phyloP scores from a whole-genome alignment of 2,113 vertebrate genomes.

The Paracanthobrama guichenoti region DNA sequence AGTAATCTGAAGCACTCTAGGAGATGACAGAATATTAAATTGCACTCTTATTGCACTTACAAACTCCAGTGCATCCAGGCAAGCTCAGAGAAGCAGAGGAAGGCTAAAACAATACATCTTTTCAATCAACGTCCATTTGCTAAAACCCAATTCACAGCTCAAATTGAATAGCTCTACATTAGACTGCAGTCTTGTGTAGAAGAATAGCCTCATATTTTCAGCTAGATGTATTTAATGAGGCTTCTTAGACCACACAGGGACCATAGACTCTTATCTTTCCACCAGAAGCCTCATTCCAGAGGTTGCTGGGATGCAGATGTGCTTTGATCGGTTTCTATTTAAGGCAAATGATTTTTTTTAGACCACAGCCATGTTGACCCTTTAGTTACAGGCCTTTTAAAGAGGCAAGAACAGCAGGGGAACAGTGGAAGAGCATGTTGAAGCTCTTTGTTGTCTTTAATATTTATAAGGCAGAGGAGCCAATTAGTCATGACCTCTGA shows the following conservation, averaged over 20 bases:
- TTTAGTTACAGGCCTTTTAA: slow-evolving; percentile 33
- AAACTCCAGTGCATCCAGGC: not conserved
- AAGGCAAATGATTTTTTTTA: not conserved
- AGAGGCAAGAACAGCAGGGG: not conserved
- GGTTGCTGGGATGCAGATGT: slow-evolving; percentile 1
- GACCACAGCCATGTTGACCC: slow-evolving; percentile 26
- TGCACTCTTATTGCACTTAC: slow-evolving; percentile 7
- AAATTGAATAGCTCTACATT: not conserved
- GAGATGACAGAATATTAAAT: slow-evolving; percentile 18
- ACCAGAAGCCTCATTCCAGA: slow-evolving; percentile 26
- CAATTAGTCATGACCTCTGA: slow-evolving; percentile 1
- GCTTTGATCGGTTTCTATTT: slow-evolving; percentile 33
- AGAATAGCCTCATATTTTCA: not conserved
- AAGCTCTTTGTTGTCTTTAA: slow-evolving; percentile 23
- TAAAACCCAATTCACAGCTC: slow-evolving; percentile 11
- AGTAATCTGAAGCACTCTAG: slow-evolving; percentile 12
- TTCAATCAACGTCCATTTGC: slow-evolving; percentile 57
- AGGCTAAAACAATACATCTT: not conserved
- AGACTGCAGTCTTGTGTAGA: not conserved
- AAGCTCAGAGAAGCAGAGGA: not conserved
- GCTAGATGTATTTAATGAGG: not conserved
- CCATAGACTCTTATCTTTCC: not conserved
- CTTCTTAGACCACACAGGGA: not conserved
- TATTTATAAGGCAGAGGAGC: not conserved
- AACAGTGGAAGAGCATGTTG: not conserved